A percentile compares a stretch with the other conserved stretches of the same genome.
phyloP scores from a whole-genome alignment of 2,797 vertebrate species.

The Coregonus sp. region DNA sequence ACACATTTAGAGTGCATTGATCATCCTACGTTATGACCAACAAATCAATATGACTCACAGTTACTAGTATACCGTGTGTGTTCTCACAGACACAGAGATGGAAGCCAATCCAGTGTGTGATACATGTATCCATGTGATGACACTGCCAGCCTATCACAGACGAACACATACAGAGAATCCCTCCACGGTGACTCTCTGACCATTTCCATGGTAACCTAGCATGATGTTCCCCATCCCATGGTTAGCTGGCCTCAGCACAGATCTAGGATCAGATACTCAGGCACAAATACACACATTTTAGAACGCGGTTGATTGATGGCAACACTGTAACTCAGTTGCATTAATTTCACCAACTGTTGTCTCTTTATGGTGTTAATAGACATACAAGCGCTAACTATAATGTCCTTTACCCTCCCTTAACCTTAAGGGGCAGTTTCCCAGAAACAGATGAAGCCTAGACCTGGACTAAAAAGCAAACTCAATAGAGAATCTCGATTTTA shows the following conservation, averaged over 20 bases:
- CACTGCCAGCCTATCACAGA: conserved; percentile 14
- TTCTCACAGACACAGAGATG: neutral
- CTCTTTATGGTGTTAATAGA: neutral
- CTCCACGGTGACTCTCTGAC: conserved; percentile 4
- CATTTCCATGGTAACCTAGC: conserved; percentile 28
- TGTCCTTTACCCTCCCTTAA: neutral
- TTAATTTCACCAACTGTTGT: neutral
- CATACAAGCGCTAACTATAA: no score
- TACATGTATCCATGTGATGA: conserved; percentile 5
- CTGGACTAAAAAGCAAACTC: no score
- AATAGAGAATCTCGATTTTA: no score
- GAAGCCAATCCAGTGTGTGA: neutral
- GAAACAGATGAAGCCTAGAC: no score
- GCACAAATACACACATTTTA: neutral
- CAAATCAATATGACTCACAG: no score
- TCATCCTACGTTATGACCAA: no score
- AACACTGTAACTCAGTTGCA: neutral
- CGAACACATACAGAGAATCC: neutral
- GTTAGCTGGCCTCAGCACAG: neutral
- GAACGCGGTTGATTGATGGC: neutral
- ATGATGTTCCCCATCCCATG: conserved; percentile 1
- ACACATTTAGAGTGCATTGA: neutral
- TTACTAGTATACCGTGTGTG: neutral
- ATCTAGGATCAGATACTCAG: neutral
- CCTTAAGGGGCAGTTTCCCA: no score